A percentile compares a stretch with the other conserved stretches of the same genome.
Evolutionary conservation across 2,113 vertebrate genomes (phyloP).

Genomic region (Oncorhynchus mykiss): DNA sequence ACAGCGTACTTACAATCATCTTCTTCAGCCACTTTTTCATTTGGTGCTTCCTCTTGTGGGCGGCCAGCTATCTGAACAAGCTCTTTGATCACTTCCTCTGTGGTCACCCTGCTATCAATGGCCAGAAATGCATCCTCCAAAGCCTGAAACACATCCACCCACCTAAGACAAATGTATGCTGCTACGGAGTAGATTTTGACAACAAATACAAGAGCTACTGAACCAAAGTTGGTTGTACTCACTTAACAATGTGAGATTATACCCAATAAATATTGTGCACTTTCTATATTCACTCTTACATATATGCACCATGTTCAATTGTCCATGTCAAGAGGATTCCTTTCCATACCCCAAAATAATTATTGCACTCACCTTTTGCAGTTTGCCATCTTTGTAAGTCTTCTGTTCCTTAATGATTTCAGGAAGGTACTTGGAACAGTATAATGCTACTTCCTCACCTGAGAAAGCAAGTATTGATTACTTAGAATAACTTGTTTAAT

Average conservation of each 20-base stretch:
- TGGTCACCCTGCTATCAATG: constrained; percentile 91
- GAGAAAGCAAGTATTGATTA: constrained; percentile 23
- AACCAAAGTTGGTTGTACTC: no score
- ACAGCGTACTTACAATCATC: constrained; percentile 87
- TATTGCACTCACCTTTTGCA: constrained; percentile 86
- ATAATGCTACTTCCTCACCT: constrained; percentile 98
- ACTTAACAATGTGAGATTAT: no score
- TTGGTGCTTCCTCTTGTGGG: constrained; percentile 83
- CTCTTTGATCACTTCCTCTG: constrained; percentile 94
- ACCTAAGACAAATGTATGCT: background rate
- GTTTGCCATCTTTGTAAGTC: constrained; percentile 93
- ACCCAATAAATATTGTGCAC: no score
- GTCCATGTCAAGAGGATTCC: no score
- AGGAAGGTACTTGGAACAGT: constrained; percentile 98
- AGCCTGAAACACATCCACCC: constrained; percentile 73
- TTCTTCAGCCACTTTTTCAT: constrained; percentile 94
- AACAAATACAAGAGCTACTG: no score
- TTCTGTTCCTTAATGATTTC: constrained; percentile 96
- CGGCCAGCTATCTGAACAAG: constrained; percentile 91
- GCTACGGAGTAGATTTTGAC: no score
- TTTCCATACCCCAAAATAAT: no score
- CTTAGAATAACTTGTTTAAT: no score
- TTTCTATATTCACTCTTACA: no score
- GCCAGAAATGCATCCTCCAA: constrained; percentile 95
- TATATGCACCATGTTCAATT: no score